These are phyloP conservation scores for Oryctes rhinoceros DNA, from an alignment of 1,140 invertebrate species.

Conservation along the genomic window DNA sequence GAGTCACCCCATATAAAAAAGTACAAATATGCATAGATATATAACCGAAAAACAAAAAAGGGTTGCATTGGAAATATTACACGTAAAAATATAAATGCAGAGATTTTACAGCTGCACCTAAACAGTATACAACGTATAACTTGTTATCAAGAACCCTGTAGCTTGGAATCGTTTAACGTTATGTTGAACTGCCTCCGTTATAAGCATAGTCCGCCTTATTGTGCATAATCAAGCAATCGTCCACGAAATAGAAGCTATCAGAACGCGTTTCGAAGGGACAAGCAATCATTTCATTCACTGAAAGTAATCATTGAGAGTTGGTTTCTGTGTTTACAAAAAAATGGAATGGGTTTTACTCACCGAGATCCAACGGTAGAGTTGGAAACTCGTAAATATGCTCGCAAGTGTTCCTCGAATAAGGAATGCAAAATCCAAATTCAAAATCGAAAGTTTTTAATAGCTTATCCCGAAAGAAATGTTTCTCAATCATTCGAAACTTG, in stretches of 20 bases:
- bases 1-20: neutral
- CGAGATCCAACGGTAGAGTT: conserved; percentile 81
- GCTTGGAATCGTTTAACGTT: conserved; percentile 43
- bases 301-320: neutral
- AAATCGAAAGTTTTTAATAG: conserved; percentile 99
- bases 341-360: conserved; percentile 67
- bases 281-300: conserved; percentile 96
- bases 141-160: neutral
- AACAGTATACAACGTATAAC: neutral
- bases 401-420: conserved; percentile 95
- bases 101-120: conserved; percentile 14
- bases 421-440: conserved; percentile 99
- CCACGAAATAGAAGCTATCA: conserved; percentile 99
- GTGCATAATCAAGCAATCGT: conserved; percentile 97
- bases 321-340: neutral
- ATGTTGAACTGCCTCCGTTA: conserved; percentile 73
- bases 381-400: conserved; percentile 99
- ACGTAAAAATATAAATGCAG: conserved; percentile 30
- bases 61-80: conserved; percentile 21
- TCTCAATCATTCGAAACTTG: conserved; percentile 98
- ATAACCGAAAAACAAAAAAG: neutral
- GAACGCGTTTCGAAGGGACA: conserved; percentile 96
- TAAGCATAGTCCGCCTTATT: conserved; percentile 99
- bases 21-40: neutral
- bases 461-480: conserved; percentile 94